Base-by-base conservation (phyloP, 1,140 invertebrate species). In the Brachionus rubens region DNA sequence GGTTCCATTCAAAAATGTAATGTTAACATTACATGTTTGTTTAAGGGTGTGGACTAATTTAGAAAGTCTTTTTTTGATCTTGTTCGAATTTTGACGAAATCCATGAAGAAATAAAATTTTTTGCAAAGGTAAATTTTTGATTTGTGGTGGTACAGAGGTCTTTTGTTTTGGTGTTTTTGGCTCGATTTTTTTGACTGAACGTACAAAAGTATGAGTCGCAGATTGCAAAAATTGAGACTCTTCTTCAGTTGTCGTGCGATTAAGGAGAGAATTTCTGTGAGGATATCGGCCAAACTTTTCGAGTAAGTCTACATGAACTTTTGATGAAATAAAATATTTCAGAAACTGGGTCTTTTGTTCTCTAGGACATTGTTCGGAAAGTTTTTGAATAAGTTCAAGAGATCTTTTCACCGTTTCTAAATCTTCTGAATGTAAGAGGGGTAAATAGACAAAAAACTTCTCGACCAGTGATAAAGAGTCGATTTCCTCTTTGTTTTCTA, bases 51-150 rank as follows among this genome's bases (percentile, higher is more conserved):
- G 7, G 4, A 54, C n/a, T 3, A 56, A 9, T 40, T n/a, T 10
- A 50, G 6, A 9, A 19, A 33, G n/a, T 47, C 72, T 54, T 56
- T 54, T 54, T 56, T 75, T 75, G 10, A 75, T 4, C 40, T 54
- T 75, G 30, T 75, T 75, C 1, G 72, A 14, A 56, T 41, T 56
- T 59, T 75, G 72, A 24, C 33, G 30, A 30, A 54, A 40, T 33
- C 72, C 72, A 12, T 75, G 72, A 6, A 75, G 19, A 41, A 75
- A 54, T 33, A 75, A 14, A 41, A 75, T 56, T 54, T 59, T 54
- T 54, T 54, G 50, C 1, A n/a, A 12, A n/a, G 7, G 28, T 14
- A 16, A 19, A 48, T 24, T 50, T 48, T 54, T 54, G 26, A 19
- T 56, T 40, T 75, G 12, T 59, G n/a, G n/a, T 36, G 4, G 16